phyloP scores from a whole-genome alignment of 2,113 vertebrate species.

The Melanotaenia duboulayi region DNA sequence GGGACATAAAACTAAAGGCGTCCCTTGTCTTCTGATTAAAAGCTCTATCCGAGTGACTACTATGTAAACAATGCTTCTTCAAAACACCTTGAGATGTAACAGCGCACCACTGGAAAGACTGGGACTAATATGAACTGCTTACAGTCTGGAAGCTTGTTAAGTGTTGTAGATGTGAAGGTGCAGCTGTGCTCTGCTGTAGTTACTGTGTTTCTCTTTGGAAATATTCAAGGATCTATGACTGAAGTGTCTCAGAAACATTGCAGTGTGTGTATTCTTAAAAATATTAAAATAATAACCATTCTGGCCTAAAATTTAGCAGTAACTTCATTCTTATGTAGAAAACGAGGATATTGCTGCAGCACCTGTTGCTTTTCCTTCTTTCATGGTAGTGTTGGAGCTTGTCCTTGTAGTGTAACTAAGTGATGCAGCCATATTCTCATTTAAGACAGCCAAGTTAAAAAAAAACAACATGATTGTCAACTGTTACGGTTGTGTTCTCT shows the following conservation, averaged over 20 bases:
- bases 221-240: constrained; percentile 46
- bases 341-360: constrained; percentile 19
- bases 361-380: neutral
- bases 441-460: constrained; percentile 15
- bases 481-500: neutral
- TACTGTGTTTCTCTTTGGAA: constrained; percentile 50
- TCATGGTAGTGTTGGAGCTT: constrained; percentile 9
- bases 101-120: neutral
- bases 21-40: constrained; percentile 6
- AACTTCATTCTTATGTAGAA: constrained; percentile 38
- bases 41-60: constrained; percentile 2
- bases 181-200: constrained; percentile 40
- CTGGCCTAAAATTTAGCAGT: constrained; percentile 34
- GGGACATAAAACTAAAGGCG: neutral
- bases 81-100: constrained; percentile 12
- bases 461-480: constrained; percentile 65
- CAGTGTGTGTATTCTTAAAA: constrained; percentile 21
- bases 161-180: constrained; percentile 37
- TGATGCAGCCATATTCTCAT: neutral
- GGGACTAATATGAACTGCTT: neutral
- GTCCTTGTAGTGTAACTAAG: constrained; percentile 35
- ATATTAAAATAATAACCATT: neutral
- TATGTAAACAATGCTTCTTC: neutral
- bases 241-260: constrained; percentile 16
- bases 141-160: constrained; percentile 1